Percentiles rank a stretch among this genome's conserved stretches.
phyloP scores from a whole-genome alignment of 2,797 vertebrate genomes.

The Dallia pectoralis region DNA sequence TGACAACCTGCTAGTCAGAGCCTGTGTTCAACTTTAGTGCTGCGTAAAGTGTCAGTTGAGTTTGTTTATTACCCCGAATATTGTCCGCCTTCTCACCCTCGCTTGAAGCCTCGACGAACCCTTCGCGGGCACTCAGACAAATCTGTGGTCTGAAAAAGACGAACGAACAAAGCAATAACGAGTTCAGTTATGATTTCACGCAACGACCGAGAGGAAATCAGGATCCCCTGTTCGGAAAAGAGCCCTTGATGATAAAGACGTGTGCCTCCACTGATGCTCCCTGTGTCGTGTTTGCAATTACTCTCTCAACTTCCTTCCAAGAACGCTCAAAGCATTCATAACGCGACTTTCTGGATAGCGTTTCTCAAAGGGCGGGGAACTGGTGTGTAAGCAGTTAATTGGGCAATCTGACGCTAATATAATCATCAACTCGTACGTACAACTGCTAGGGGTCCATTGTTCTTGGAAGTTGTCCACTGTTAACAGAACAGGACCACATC shows the following conservation, averaged over 20 bases:
- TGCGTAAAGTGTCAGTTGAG: neutral
- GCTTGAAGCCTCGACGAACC: neutral
- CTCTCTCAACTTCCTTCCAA: neutral
- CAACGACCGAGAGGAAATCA: neutral
- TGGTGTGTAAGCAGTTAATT: neutral
- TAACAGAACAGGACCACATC: neutral
- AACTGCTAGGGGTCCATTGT: neutral
- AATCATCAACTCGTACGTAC: neutral
- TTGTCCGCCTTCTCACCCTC: neutral
- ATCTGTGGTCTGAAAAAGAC: neutral
- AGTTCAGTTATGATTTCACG: neutral
- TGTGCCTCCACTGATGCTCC: neutral
- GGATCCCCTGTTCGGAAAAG: neutral
- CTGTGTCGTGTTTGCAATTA: neutral
- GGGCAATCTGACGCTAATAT: neutral
- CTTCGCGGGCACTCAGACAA: neutral
- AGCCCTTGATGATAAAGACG: neutral
- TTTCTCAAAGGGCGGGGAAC: neutral
- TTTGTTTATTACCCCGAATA: neutral
- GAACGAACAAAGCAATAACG: conserved; percentile 6
- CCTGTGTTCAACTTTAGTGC: neutral
- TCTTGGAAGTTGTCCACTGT: neutral
- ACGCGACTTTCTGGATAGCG: neutral
- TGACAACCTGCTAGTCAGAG: neutral
- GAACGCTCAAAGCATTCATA: neutral